phyloP scores from a whole-genome alignment of 2,113 vertebrate species.

The Sterna hirundo region DNA sequence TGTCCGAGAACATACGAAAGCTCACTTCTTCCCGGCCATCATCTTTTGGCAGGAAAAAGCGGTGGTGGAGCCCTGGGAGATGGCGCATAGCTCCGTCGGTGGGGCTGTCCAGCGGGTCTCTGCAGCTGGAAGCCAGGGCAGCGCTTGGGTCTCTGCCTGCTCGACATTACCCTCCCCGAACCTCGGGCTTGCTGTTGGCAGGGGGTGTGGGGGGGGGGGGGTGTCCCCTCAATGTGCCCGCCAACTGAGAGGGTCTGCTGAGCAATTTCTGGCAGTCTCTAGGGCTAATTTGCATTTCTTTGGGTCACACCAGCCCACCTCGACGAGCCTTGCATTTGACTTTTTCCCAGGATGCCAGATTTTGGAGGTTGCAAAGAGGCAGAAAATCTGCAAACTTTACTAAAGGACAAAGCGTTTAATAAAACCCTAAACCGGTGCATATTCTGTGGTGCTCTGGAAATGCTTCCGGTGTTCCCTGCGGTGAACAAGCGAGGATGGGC shows the following conservation, averaged over 20 bases:
- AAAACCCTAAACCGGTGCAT: neutral
- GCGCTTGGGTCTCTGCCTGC: neutral
- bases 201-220: too few relatives aligned
- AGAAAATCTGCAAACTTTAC: neutral
- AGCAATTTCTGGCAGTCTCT: neutral
- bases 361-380: neutral
- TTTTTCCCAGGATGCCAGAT: neutral
- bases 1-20: neutral
- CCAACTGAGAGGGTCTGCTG: neutral
- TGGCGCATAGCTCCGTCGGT: rapidly evolving
- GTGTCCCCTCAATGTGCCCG: neutral
- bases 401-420: neutral
- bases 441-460: neutral
- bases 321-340: neutral
- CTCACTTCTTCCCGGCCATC: neutral
- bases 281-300: neutral
- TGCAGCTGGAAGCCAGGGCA: neutral
- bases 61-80: rapidly evolving
- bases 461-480: rapidly evolving
- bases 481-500: neutral
- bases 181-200: neutral
- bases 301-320: neutral
- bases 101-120: neutral
- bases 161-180: neutral
- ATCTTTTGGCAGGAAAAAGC: neutral